Evolutionary conservation across 2,888 invertebrate genomes (phyloP).

Genomic region (Teinopalpus imperialis): DNA sequence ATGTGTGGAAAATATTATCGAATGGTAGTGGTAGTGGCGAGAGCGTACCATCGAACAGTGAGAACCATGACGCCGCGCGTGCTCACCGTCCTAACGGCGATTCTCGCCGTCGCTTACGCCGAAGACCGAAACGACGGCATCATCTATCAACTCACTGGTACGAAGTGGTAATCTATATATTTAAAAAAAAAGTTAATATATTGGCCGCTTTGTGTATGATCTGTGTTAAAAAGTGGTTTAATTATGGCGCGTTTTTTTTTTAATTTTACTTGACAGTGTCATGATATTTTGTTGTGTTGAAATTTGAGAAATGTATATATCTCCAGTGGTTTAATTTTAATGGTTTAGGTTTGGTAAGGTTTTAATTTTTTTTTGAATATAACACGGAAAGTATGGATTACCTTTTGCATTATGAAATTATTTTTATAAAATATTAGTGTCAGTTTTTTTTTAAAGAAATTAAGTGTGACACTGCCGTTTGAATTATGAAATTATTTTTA

Average conservation of each 20-base stretch:
- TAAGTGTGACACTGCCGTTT: too few relatives aligned
- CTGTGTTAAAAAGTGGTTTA: constrained; percentile 5
- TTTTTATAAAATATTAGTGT: too few relatives aligned
- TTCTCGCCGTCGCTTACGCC: constrained; percentile 23
- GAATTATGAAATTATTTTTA: too few relatives aligned
- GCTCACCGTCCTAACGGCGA: constrained; percentile 25
- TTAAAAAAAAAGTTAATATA: background rate
- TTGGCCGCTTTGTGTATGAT: background rate
- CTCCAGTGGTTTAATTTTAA: background rate
- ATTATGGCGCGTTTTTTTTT: constrained; percentile 16
- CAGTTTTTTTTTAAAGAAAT: too few relatives aligned
- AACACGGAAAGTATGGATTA: too few relatives aligned
- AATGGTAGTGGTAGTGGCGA: constrained; percentile 12
- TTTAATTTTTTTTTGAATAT: background rate
- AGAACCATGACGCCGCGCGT: constrained; percentile 34
- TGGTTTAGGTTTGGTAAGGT: background rate
- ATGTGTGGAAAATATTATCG: constrained; percentile 2
- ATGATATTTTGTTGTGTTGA: background rate
- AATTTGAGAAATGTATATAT: too few relatives aligned
- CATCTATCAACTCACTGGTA: constrained; percentile 23
- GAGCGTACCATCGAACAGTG: constrained; percentile 28
- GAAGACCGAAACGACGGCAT: constrained; percentile 13
- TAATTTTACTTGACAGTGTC: too few relatives aligned
- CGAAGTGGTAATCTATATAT: constrained; percentile 4
- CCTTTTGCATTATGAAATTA: too few relatives aligned